These are phyloP conservation scores for Trinorchestia longiramus DNA, from an alignment of 1,140 invertebrate genomes.

Conservation along the genomic window DNA sequence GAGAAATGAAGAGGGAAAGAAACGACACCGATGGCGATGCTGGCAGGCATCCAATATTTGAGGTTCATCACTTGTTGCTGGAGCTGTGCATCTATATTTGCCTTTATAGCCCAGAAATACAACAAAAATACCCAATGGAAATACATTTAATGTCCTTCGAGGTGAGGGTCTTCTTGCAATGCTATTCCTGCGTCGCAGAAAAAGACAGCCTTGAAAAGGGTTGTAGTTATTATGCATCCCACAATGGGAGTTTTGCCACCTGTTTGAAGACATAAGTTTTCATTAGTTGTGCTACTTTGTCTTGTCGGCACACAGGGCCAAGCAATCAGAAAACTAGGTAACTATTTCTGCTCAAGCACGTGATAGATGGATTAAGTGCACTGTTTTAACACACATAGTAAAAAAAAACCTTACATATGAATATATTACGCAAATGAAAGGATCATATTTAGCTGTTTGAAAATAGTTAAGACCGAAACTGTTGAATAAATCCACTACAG, in stretches of 20 bases:
- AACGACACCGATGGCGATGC: constrained; percentile 23
- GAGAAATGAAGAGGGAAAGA: neutral
- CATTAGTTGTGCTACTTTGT: neutral
- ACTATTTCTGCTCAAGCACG: neutral
- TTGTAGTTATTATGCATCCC: neutral
- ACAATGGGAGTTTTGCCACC: neutral
- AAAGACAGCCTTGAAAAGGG: neutral
- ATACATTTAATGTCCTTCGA: neutral
- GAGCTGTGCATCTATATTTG: neutral
- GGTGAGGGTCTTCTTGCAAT: neutral
- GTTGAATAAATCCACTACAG: no score
- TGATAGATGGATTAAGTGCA: neutral
- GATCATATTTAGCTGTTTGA: no score
- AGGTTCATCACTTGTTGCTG: constrained; percentile 35
- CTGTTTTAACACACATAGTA: no score
- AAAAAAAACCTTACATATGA: no score
- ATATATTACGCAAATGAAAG: no score
- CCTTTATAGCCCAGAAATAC: neutral
- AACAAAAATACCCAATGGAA: neutral
- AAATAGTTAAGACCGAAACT: no score
- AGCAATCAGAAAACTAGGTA: neutral
- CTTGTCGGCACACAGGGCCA: neutral
- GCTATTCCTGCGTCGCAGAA: neutral
- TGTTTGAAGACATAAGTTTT: neutral
- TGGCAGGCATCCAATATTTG: constrained; percentile 41